These are phyloP conservation scores for Meteorus cinctellus DNA, from an alignment of 2,888 invertebrate genomes.

Conservation along the genomic window DNA sequence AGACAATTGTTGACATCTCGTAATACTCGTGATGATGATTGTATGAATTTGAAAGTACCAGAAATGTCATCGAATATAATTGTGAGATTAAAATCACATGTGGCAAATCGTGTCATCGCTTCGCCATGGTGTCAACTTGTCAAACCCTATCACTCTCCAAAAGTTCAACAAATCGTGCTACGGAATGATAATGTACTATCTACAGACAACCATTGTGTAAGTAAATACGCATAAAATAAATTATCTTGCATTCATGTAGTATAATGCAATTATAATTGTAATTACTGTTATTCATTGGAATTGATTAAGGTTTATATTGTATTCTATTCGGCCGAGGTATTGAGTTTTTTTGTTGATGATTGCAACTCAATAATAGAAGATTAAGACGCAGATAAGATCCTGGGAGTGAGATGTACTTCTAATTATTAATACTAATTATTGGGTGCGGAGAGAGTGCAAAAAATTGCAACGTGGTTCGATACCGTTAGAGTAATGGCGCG, in stretches of 20 bases:
- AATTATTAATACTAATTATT: constrained; percentile 4
- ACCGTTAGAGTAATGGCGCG: constrained; percentile 25
- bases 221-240: constrained; percentile 4
- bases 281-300: background rate
- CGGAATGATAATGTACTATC: constrained; percentile 32
- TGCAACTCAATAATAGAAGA: background rate
- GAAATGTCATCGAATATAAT: background rate
- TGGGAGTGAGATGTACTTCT: background rate
- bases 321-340: background rate
- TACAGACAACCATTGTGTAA: constrained; percentile 16
- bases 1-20: constrained; percentile 6
- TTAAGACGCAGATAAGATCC: background rate
- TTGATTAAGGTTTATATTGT: background rate
- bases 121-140: constrained; percentile 68
- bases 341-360: background rate
- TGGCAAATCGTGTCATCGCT: constrained; percentile 69
- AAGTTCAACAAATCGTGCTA: constrained; percentile 54
- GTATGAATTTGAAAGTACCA: constrained; percentile 21
- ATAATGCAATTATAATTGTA: background rate
- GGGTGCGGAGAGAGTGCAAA: background rate
- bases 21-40: background rate
- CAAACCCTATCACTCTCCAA: constrained; percentile 69
- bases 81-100: constrained; percentile 58
- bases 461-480: constrained; percentile 2
- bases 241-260: background rate